A percentile compares a stretch with the other conserved stretches of the same genome.
These are phyloP conservation scores for Hyperoplus lanceolatus DNA, from an alignment of 2,797 vertebrate genomes.

Conservation along the genomic window DNA sequence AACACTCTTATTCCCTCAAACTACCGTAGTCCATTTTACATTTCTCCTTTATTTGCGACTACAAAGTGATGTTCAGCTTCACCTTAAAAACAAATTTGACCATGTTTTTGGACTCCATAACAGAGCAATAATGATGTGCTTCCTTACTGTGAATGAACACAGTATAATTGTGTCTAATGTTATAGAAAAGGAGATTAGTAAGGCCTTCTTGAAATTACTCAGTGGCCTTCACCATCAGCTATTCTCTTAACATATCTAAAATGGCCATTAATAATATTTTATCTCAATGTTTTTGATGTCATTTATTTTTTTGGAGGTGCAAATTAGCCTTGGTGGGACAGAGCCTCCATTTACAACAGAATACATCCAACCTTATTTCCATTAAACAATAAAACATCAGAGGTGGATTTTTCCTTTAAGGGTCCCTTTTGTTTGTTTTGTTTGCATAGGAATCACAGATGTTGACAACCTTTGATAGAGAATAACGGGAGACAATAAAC, in stretches of 20 bases:
- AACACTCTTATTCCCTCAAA: slow-evolving; percentile 7
- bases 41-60: background rate
- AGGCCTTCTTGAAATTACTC: background rate
- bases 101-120: background rate
- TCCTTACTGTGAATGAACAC: background rate
- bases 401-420: slow-evolving; percentile 72
- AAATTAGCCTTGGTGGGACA: background rate
- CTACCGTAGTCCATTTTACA: too few species aligned
- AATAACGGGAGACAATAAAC: slow-evolving; percentile 46
- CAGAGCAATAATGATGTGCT: background rate
- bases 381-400: slow-evolving; percentile 6
- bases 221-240: background rate
- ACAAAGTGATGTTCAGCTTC: background rate
- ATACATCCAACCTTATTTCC: slow-evolving; percentile 61
- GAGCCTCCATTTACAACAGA: background rate
- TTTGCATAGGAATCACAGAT: slow-evolving; percentile 88
- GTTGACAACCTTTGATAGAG: slow-evolving; percentile 59
- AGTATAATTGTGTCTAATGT: background rate
- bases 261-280: background rate
- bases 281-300: background rate
- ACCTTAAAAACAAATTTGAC: background rate
- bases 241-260: background rate
- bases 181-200: background rate
- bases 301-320: background rate
- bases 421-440: slow-evolving; percentile 40